phyloP scores from a whole-genome alignment of 2,797 vertebrate genomes.

The Hapalemur alaotrensis region DNA sequence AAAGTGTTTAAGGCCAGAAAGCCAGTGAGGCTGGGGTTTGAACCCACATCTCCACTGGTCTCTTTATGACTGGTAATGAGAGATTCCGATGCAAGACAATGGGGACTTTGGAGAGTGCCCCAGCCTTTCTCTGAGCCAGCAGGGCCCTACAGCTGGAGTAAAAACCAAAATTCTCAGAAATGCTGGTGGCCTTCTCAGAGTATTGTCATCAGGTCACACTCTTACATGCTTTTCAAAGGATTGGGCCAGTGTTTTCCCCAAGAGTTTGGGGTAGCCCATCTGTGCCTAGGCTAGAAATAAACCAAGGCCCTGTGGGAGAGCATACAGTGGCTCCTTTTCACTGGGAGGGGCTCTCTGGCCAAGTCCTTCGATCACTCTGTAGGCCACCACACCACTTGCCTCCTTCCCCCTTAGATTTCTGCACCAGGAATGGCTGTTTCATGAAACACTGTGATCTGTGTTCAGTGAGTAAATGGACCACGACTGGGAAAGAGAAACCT shows the following conservation, averaged over 20 bases:
- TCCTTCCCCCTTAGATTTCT: not conserved
- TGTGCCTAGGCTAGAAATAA: not conserved
- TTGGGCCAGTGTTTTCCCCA: not conserved
- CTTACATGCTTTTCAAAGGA: not conserved
- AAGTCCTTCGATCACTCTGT: rapidly evolving
- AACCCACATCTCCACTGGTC: not conserved
- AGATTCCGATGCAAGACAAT: not conserved
- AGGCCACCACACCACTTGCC: not conserved
- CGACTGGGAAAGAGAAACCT: not conserved
- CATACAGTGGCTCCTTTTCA: rapidly evolving
- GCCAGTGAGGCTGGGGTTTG: not conserved
- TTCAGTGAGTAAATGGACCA: not conserved
- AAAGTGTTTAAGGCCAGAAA: not conserved
- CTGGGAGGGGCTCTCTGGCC: not conserved
- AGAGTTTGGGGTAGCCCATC: too few relatives aligned
- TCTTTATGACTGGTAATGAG: not conserved
- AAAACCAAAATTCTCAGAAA: not conserved
- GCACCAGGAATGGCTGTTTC: not conserved
- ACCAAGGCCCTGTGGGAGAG: not conserved
- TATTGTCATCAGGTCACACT: not conserved
- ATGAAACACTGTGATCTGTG: not conserved
- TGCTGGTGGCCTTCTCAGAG: not conserved
- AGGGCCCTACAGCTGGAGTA: not conserved
- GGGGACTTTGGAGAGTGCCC: not conserved
- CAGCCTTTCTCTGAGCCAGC: not conserved